Evolutionary conservation across 2,888 invertebrate genomes (phyloP), one percentile per base, ranked within the genome.

Genomic region (Poecilobothrus nobilitatus): DNA sequence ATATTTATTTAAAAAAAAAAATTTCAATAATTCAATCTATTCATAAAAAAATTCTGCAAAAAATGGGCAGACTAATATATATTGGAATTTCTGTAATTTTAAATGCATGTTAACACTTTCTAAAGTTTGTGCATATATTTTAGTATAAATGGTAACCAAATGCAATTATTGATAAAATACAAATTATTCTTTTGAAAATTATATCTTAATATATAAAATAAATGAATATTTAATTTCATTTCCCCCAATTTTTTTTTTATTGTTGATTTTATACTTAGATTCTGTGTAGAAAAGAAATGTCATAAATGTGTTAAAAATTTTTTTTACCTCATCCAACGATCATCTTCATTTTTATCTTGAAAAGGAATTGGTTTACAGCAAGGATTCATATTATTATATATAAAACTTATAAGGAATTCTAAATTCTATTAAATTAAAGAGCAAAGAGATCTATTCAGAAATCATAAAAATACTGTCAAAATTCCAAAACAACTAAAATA

Each of bases 311-410:
- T 8, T 37, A 12, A 12, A 10, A 37, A 34, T 20, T 10, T 65
- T 33, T 20, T 10, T 65, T 33, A 37, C 33, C 34, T 34, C 80
- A 91, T 86, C 94, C 94, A 94, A 77, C 94, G 85, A 76, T 89
- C 90, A 83, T 95, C 94, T 67, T 93, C 94, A 76, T 92, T 91
- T 65, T 84, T 83, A 83, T 95, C 94, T 78, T 87, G 86, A 74
- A 89, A 87, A 72, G 89, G 87, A 72, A 86, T 83, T 73, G 94
- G 88, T 74, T 86, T 82, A 74, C 88, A 86, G 78, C 92, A 91
- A 74, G 88, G 86, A 85, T 91, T 91, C 90, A 91, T 90, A 12
- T 53, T 90, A 12, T 53, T 53, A 53, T 53, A 53, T 53, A n/a
- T 53, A 53, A 53, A 53, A 53, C n/a, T 53, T 53, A n/a, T 53